Base-by-base conservation (phyloP, 2,797 vertebrate species). In the Cossypha polioptera region DNA sequence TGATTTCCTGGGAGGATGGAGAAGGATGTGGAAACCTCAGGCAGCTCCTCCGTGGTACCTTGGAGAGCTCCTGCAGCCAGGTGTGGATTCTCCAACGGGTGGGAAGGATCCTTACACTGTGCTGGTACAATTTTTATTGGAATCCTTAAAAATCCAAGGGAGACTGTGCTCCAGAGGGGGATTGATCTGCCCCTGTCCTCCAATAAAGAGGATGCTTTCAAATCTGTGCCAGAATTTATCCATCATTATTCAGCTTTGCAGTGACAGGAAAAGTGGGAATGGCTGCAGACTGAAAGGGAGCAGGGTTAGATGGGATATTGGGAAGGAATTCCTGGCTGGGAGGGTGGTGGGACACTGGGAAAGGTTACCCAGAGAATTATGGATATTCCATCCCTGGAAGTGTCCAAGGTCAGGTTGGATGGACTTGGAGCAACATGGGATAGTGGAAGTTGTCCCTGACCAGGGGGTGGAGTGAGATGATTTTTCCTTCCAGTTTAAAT, bases 51-150 rank as follows among this genome's bases (percentile, higher is more conserved):
- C 2, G 16, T 0, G 13, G 11, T 29, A 5, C 67, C 71, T 93
- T 33, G 11, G 40, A 48, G 53, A 82, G 61, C 51, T 75, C 24
- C 43, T 53, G 54, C 26, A 43, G 26, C 45, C 22, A 5, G 0
- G 13, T 24, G 21, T 0, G 13, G 22, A 48, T 79, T 53, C 40
- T 86, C 13, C 54, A 3, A 0, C 0, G 78, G 54, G 3, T 33
- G 26, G 10, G 48, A 29, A 77, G 67, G 66, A 68, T 87, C 42
- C 1, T 53, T 20, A 13, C 1, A 0, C n/a, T 12, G 19, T 6
- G 47, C 38, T 45, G 59, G 11, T 20, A 10, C n/a, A 25, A 62
- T 79, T 89, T 53, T 35, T 36, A 68, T 31, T 40, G 38, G 57
- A 90, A 71, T 25, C 65, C 45, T 48, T 73, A 20, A 57, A 80